These are phyloP conservation scores for Laothoe populi DNA, from an alignment of 2,888 invertebrate genomes.

Conservation along the genomic window DNA sequence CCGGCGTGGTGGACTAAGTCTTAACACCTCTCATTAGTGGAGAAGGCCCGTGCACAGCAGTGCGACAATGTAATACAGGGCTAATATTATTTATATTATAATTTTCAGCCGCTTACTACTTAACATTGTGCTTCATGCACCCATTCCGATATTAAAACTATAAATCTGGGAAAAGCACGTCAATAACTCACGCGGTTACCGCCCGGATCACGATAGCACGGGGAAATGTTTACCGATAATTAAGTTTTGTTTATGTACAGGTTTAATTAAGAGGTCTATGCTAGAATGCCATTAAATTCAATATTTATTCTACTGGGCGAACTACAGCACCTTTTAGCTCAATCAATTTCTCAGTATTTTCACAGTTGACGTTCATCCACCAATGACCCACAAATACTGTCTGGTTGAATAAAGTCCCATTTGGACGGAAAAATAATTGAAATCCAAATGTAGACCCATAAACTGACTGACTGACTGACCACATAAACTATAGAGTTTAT, in stretches of 20 bases:
- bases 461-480: too few relatives aligned
- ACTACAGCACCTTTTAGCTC: too few relatives aligned
- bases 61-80: too few relatives aligned
- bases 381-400: slow-evolving; percentile 87
- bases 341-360: slow-evolving; percentile 69
- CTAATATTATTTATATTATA: too few relatives aligned
- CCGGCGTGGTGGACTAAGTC: too few relatives aligned
- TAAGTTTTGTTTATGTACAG: not conserved
- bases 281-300: too few relatives aligned
- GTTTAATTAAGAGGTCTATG: too few relatives aligned
- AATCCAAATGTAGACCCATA: slow-evolving; percentile 80
- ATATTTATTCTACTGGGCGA: too few relatives aligned
- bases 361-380: slow-evolving; percentile 88
- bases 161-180: slow-evolving; percentile 40
- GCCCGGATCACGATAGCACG: not conserved
- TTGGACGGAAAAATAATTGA: slow-evolving; percentile 87
- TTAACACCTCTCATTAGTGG: too few relatives aligned
- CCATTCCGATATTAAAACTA: slow-evolving; percentile 46
- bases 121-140: slow-evolving; percentile 26
- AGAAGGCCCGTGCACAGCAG: too few relatives aligned
- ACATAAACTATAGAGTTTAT: too few relatives aligned
- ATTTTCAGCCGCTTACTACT: slow-evolving; percentile 14
- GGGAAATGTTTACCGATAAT: not conserved
- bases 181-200: slow-evolving; percentile 31
- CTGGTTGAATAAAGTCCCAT: slow-evolving; percentile 88